Percentiles rank a stretch among this genome's conserved stretches.
Evolutionary conservation across 2,113 vertebrate species (phyloP).

Genomic region (Cervus canadensis): DNA sequence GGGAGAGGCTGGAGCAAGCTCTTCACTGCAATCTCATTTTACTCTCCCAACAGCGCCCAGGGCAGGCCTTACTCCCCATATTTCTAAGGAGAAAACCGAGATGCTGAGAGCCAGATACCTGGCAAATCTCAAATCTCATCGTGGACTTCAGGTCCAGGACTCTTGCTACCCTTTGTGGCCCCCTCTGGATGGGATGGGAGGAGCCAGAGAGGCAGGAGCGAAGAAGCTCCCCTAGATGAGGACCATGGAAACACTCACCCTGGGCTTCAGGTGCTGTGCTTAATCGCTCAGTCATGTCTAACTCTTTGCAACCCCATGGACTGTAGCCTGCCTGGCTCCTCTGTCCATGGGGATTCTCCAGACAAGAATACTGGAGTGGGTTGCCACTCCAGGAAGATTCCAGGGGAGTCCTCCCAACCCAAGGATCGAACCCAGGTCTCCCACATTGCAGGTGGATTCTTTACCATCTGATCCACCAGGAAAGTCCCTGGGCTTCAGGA

Average conservation of each 20-base stretch:
- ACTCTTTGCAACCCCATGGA: background rate
- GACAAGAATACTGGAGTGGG: background rate
- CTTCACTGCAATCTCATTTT: background rate
- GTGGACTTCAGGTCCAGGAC: background rate
- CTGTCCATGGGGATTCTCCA: background rate
- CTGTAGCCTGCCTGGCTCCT: background rate
- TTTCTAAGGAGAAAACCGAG: background rate
- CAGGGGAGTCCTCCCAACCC: background rate
- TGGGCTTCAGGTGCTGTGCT: background rate
- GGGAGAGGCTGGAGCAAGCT: background rate
- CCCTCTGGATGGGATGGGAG: background rate
- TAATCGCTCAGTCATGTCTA: background rate
- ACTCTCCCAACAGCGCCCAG: background rate
- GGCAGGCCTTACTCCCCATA: background rate
- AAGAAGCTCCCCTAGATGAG: background rate
- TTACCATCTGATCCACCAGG: background rate
- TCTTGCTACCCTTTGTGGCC: background rate
- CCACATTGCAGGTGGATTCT: background rate
- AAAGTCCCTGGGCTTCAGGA: background rate
- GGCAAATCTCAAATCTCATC: background rate
- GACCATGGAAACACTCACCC: background rate
- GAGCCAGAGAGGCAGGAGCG: background rate
- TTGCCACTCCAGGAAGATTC: background rate
- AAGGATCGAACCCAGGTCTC: background rate
- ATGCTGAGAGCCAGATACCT: background rate